phyloP scores from a whole-genome alignment of 2,888 invertebrate species.

The Acrobasis suavella region DNA sequence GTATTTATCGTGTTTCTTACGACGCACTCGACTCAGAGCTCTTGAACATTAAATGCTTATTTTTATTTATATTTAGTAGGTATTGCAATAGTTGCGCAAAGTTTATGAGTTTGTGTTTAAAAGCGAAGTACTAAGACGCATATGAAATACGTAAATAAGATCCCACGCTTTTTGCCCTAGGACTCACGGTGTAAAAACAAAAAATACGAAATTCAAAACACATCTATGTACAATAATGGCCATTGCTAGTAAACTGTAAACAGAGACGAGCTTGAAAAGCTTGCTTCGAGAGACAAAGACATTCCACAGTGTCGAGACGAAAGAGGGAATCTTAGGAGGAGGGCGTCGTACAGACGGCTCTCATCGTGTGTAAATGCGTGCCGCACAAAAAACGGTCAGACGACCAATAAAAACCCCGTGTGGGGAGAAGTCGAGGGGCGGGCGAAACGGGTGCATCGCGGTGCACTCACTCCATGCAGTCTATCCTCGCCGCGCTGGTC shows the following conservation, averaged over 20 bases:
- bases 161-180: conserved; percentile 12
- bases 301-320: conserved; percentile 67
- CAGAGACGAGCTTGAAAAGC: conserved; percentile 47
- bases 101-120: conserved; percentile 16
- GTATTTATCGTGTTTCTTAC: conserved; percentile 2
- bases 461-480: conserved; percentile 73
- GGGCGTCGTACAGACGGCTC: conserved; percentile 72
- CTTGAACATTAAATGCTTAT: conserved; percentile 1
- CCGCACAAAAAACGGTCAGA: conserved; percentile 75
- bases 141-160: conserved; percentile 13
- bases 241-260: conserved; percentile 42
- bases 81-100: conserved; percentile 6
- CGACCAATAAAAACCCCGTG: conserved; percentile 78
- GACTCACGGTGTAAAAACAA: conserved; percentile 21
- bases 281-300: conserved; percentile 62
- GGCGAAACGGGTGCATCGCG: conserved; percentile 71
- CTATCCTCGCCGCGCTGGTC: conserved; percentile 68
- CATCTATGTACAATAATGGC: conserved; percentile 33
- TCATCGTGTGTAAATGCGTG: conserved; percentile 74
- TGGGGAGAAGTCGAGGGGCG: conserved; percentile 77
- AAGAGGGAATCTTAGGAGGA: conserved; percentile 69
- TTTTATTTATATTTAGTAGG: neutral
- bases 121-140: conserved; percentile 1
- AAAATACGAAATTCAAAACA: conserved; percentile 22
- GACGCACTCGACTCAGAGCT: conserved; percentile 6